A percentile compares a stretch with the other conserved stretches of the same genome.
Evolutionary conservation across 2,113 vertebrate genomes (phyloP).

Genomic region (Actenoides hombroni): DNA sequence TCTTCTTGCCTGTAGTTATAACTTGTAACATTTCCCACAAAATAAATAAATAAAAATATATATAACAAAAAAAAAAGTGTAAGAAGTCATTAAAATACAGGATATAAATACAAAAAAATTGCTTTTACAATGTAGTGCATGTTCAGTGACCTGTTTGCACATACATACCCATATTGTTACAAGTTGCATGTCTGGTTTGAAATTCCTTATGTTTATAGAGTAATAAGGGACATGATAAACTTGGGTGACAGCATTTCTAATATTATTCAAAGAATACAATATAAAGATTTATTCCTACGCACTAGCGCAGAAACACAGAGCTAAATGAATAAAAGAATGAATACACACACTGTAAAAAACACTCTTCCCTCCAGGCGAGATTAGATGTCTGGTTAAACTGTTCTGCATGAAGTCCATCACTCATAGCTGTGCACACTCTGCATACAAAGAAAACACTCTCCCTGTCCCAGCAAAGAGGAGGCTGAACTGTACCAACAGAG

Average conservation of each 20-base stretch:
- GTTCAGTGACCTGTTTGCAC: not conserved
- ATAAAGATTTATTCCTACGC: conserved; percentile 39
- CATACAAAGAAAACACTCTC: not conserved
- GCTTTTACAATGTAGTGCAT: not conserved
- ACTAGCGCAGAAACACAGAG: conserved; percentile 23
- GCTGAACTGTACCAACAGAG: not conserved
- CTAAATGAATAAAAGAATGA: conserved; percentile 41
- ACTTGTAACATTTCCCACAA: not conserved
- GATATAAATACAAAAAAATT: not conserved
- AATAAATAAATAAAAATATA: not conserved
- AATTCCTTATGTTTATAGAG: not conserved
- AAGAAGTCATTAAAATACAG: not conserved
- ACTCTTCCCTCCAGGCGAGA: not conserved
- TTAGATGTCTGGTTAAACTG: conserved; percentile 26
- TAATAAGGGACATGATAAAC: not conserved
- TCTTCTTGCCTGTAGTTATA: not conserved
- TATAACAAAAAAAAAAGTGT: not conserved
- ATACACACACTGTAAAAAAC: not conserved
- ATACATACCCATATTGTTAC: not conserved
- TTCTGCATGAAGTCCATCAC: not conserved
- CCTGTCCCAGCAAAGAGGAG: not conserved
- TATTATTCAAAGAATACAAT: not conserved
- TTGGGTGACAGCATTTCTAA: not conserved
- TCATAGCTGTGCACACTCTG: not conserved
- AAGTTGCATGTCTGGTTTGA: not conserved